Percentiles rank a stretch among this genome's conserved stretches.
Evolutionary conservation across 2,888 invertebrate genomes (phyloP).

Genomic region (Campoplex nolae): DNA sequence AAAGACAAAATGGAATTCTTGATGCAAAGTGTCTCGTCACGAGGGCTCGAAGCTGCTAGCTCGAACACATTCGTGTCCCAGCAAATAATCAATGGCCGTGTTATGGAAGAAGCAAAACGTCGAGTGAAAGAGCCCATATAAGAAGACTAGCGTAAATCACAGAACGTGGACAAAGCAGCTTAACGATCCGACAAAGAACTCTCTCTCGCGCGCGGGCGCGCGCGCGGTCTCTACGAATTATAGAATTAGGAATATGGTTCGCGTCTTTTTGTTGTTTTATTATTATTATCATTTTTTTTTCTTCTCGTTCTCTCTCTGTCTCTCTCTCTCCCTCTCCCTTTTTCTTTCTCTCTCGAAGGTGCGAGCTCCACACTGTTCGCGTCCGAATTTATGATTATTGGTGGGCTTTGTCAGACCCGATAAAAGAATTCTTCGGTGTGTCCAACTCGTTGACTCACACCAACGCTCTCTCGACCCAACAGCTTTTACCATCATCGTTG

Average conservation of each 20-base stretch:
- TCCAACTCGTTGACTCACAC: slow-evolving; percentile 66
- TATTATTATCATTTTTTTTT: background rate
- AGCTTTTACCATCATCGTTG: background rate
- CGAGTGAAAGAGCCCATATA: slow-evolving; percentile 70
- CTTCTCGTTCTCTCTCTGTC: background rate
- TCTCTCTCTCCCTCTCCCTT: background rate
- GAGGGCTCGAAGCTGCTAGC: slow-evolving; percentile 1
- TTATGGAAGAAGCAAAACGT: slow-evolving; percentile 71
- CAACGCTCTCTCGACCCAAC: slow-evolving; percentile 32
- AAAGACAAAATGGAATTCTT: slow-evolving; percentile 13
- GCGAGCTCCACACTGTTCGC: slow-evolving; percentile 56
- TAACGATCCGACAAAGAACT: slow-evolving; percentile 84
- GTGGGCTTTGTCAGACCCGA: slow-evolving; percentile 76
- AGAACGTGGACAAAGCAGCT: slow-evolving; percentile 82
- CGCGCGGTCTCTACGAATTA: slow-evolving; percentile 80
- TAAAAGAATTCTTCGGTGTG: slow-evolving; percentile 73
- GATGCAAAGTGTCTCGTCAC: slow-evolving; percentile 47
- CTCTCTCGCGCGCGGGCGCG: background rate
- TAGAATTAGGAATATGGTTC: slow-evolving; percentile 81
- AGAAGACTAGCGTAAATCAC: slow-evolving; percentile 82
- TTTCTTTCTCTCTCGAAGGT: slow-evolving; percentile 17
- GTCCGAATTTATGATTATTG: slow-evolving; percentile 79
- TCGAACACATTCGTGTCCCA: slow-evolving; percentile 69
- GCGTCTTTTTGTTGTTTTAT: slow-evolving; percentile 64
- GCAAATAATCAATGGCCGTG: slow-evolving; percentile 80